Percentiles rank a stretch among this genome's conserved stretches.
phyloP scores from a whole-genome alignment of 2,888 invertebrate species.

The Lasioglossum marginatum region DNA sequence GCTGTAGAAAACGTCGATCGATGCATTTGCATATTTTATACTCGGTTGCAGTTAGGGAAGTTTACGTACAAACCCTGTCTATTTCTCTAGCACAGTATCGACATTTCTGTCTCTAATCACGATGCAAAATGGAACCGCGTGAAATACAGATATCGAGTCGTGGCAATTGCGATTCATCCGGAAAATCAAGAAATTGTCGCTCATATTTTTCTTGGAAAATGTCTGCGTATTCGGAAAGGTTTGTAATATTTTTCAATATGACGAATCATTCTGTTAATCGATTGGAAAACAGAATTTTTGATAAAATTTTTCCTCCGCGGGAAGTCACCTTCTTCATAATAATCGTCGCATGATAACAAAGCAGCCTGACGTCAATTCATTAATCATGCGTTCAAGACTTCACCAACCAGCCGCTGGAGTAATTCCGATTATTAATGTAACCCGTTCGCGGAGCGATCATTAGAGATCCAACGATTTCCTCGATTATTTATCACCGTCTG shows the following conservation, averaged over 20 bases:
- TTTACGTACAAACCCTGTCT: conserved; percentile 20
- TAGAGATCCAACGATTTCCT: conserved; percentile 12
- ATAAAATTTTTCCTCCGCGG: background rate
- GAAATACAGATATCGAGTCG: background rate
- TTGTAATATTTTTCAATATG: background rate
- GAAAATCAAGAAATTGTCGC: background rate
- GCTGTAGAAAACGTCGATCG: conserved; percentile 22
- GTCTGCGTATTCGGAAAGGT: background rate
- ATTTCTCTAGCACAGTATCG: conserved; percentile 31
- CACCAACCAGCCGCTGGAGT: background rate
- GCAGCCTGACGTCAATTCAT: conserved; percentile 7
- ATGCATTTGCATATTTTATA: conserved; percentile 52
- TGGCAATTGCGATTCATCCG: background rate
- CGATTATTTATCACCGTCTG: conserved; percentile 23
- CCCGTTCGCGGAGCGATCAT: conserved; percentile 25
- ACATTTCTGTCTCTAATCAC: conserved; percentile 16
- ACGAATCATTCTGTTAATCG: background rate
- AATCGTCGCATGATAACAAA: background rate
- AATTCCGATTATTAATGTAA: conserved; percentile 27
- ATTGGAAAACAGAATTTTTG: background rate
- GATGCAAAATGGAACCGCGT: background rate
- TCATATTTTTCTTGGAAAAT: background rate
- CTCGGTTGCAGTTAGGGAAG: conserved; percentile 35
- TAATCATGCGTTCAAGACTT: conserved; percentile 18
- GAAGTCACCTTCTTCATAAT: background rate